Evolutionary conservation across 2,797 vertebrate species (phyloP), one percentile per base, ranked within the genome.

Genomic region (Okamejei kenojei): DNA sequence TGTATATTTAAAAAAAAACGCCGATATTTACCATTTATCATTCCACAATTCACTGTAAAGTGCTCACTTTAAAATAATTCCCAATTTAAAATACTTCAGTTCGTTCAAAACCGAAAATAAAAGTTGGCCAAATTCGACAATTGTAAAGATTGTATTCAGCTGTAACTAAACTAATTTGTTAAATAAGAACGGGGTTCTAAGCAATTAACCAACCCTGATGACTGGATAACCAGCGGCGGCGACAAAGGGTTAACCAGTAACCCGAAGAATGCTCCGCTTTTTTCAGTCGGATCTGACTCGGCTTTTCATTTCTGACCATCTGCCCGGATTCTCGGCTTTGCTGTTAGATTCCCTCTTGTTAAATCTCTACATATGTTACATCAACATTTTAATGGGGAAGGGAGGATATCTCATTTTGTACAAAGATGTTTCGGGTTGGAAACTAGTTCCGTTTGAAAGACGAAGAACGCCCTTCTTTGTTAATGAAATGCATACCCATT

Each of bases 401-500:
- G 90, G 90, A 74, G 71, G 90, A 92, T 92, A 92, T 92, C 71
- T 92, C 90, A 92, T 74, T 76, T 92, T 76, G 90, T 92, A 73
- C 45, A 74, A 74, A 93, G 93, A 93, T 93, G 93, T 94, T 94
- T 88, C 81, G 93, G 93, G 93, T 93, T 94, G 90, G 92, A 93
- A 94, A 94, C 94, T 93, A 93, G 94, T 94, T 93, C 74, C 68
- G 65, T 93, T 94, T 95, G 94, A 95, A 94, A 94, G 93, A 93
- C 93, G 82, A 63, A 93, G 94, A 93, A 79, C 92, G 58, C 93
- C 93, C 76, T 45, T 91, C 90, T 91, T 93, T 94, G 93, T 93
- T 93, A 91, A 86, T 91, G 93, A 94, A 94, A 93, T 94, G 93
- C 93, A 94, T 93, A 92, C 78, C 94, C 93, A 94, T 95, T 95